phyloP scores from a whole-genome alignment of 2,113 vertebrate genomes.

The Solenodon paradoxus region DNA sequence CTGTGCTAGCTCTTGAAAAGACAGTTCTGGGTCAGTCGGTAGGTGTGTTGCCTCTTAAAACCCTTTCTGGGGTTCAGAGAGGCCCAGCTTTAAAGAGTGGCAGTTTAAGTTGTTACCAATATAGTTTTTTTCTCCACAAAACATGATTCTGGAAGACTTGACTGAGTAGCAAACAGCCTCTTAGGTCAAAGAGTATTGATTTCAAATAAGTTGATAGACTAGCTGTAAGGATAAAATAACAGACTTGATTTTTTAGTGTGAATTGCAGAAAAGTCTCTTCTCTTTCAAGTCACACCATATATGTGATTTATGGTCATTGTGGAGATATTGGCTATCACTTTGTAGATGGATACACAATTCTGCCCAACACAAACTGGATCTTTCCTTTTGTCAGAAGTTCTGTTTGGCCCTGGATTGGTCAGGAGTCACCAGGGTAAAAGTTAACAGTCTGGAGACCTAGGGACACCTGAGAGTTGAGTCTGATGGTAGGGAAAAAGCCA shows the following conservation, averaged over 20 bases:
- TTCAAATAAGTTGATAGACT: conserved; percentile 24
- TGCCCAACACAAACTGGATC: not conserved
- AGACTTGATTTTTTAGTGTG: not conserved
- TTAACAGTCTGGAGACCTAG: not conserved
- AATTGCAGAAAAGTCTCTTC: not conserved
- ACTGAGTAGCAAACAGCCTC: not conserved
- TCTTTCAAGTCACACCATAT: not conserved
- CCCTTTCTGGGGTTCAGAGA: not conserved
- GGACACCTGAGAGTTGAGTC: not conserved
- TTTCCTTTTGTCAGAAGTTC: not conserved
- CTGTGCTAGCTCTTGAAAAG: not conserved
- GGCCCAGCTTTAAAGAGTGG: not conserved
- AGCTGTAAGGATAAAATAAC: not conserved
- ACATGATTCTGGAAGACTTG: not conserved
- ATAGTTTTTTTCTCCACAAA: not conserved
- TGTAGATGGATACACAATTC: not conserved
- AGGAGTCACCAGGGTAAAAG: not conserved
- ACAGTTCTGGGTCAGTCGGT: not conserved
- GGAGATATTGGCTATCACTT: not conserved
- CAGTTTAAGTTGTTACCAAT: not conserved
- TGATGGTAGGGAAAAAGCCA: not conserved
- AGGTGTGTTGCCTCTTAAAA: not conserved
- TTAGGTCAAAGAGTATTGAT: not conserved
- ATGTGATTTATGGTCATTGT: not conserved
- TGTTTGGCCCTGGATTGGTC: not conserved